Evolutionary conservation across 2,797 vertebrate genomes (phyloP), one percentile per base, ranked within the genome.

Genomic region (Eutrigla gurnardus): DNA sequence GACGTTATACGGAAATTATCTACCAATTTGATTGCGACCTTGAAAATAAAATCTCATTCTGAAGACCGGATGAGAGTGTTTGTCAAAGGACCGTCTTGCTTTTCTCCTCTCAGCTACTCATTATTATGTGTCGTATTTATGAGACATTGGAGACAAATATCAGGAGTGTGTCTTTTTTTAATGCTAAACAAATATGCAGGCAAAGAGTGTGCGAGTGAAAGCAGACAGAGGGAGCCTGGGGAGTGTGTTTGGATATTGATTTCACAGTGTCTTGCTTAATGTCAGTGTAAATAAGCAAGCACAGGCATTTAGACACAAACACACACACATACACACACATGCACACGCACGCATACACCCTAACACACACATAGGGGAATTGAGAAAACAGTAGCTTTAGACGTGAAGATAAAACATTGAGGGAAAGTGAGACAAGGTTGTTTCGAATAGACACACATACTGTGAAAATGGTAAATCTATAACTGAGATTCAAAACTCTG

Each of bases 391-490:
- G 62, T n/a, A 39, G 25, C 70, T 55, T 0, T 1, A 60, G 70
- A 74, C 42, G 52, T 15, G 36, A 53, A 42, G 36, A 68, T 46
- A 40, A 59, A 59, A 18, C 12, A 35, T 50, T 10, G n/a, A 3
- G 3, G 25, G 14, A 15, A 52, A 70, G 10, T 10, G 14, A 40
- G 58, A 15, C 43, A 76, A 53, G 43, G 17, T 17, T 54, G 50
- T 61, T 69, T 72, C 66, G 70, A 82, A 80, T 79, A 75, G 86
- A 65, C 57, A 80, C 3, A 37, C 52, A 59, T 61, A 76, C 54
- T 3, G 6, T 81, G 75, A 52, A 84, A 86, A 77, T 57, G 55
- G 47, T 66, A 75, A 83, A 83, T 73, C 72, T 87, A 70, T 80
- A 85, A 86, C 49, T 73, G 49, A 84, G 82, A 59, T 77, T 74